These are phyloP conservation scores for Leucophora obtusa DNA, from an alignment of 2,888 invertebrate genomes.

Conservation along the genomic window DNA sequence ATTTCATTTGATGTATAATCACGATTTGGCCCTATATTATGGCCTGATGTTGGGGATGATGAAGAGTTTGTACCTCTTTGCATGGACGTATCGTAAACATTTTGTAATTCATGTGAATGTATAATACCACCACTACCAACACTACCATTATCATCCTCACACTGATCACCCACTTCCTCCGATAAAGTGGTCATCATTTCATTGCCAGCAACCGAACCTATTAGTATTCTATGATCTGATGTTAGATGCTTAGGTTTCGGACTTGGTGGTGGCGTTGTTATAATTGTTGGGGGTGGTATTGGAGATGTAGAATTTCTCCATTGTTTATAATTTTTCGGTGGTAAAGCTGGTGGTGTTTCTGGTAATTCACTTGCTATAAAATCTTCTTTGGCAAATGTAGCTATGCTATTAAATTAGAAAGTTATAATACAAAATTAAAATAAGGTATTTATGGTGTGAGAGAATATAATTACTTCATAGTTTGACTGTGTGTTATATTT, in stretches of 20 bases:
- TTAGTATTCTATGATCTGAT: slow-evolving; percentile 59
- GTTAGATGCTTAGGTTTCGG: slow-evolving; percentile 73
- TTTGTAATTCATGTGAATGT: slow-evolving; percentile 72
- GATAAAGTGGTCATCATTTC: slow-evolving; percentile 79
- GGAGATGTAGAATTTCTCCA: slow-evolving; percentile 68
- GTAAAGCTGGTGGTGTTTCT: slow-evolving; percentile 82
- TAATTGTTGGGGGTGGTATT: slow-evolving; percentile 73
- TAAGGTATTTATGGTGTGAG: slow-evolving; percentile 9
- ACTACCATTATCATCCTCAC: slow-evolving; percentile 67
- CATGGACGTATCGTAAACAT: slow-evolving; percentile 59
- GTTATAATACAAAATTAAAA: slow-evolving; percentile 7
- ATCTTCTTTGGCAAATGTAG: slow-evolving; percentile 72
- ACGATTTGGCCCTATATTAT: slow-evolving; percentile 62
- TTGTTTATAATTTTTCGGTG: slow-evolving; percentile 81
- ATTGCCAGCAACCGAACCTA: slow-evolving; percentile 49
- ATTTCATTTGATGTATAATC: slow-evolving; percentile 63
- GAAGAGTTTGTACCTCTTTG: slow-evolving; percentile 49
- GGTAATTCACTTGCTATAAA: slow-evolving; percentile 60
- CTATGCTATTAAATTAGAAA: slow-evolving; percentile 67
- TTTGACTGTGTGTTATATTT: slow-evolving; percentile 78
- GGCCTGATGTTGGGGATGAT: slow-evolving; percentile 54
- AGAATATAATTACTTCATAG: slow-evolving; percentile 75
- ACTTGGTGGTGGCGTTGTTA: slow-evolving; percentile 79
- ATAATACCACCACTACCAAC: slow-evolving; percentile 36
- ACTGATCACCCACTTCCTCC: slow-evolving; percentile 72